phyloP scores from a whole-genome alignment of 2,888 invertebrate genomes.

The Lasioglossum pauxillum region DNA sequence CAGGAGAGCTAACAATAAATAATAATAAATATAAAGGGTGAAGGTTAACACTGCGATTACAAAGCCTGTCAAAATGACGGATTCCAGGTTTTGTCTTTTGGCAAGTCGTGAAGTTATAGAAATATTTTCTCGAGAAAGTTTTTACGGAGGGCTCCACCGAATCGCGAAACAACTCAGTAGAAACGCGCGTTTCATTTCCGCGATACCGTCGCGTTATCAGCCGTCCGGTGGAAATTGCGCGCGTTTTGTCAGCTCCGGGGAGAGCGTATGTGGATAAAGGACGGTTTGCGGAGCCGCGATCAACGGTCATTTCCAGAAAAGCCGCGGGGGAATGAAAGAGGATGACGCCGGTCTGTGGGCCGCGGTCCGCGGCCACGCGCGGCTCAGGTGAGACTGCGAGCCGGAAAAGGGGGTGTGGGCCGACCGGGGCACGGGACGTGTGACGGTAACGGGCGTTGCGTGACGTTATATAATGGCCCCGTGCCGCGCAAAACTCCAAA shows the following conservation, averaged over 20 bases:
- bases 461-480: conserved; percentile 66
- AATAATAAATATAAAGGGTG: too few species aligned
- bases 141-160: background rate
- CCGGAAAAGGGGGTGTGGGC: background rate
- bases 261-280: conserved; percentile 44
- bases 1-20: too few species aligned
- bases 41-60: too few species aligned
- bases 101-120: too few species aligned
- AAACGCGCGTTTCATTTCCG: conserved; percentile 56
- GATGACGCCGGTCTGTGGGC: conserved; percentile 23
- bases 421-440: conserved; percentile 14
- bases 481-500: conserved; percentile 75
- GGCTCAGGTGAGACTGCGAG: conserved; percentile 47
- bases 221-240: conserved; percentile 63
- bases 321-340: conserved; percentile 36
- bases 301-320: conserved; percentile 70
- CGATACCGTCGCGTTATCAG: conserved; percentile 49
- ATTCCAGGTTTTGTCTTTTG: too few species aligned
- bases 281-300: conserved; percentile 60
- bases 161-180: background rate
- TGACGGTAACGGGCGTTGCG: conserved; percentile 58
- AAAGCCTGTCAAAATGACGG: too few species aligned
- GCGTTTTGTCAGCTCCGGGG: conserved; percentile 60
- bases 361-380: background rate
- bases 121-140: too few species aligned